Evolutionary conservation across 2,797 vertebrate genomes (phyloP).

Genomic region (Parauchenoglanis ngamensis): DNA sequence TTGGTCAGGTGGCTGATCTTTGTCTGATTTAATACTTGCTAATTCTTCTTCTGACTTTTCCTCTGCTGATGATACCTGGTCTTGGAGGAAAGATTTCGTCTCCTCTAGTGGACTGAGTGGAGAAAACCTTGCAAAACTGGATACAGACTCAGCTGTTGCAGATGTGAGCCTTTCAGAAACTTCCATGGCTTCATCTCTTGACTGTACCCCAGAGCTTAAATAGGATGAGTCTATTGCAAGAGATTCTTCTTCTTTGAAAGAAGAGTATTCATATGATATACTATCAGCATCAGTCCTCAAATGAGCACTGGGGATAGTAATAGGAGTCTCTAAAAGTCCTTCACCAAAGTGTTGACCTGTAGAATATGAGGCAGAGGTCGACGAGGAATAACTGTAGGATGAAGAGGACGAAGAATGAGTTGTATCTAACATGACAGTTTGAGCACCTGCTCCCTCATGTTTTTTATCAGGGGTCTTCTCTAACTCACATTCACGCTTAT

Average conservation of each 20-base stretch:
- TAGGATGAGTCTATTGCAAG: conserved; percentile 67
- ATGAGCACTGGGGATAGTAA: conserved; percentile 59
- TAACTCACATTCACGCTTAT: conserved; percentile 55
- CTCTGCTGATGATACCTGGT: conserved; percentile 63
- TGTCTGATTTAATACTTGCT: conserved; percentile 71
- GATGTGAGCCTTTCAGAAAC: conserved; percentile 76
- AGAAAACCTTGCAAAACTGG: conserved; percentile 73
- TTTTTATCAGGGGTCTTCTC: conserved; percentile 53
- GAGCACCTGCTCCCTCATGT: conserved; percentile 69
- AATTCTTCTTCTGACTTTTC: conserved; percentile 65
- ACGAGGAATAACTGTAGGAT: conserved; percentile 70
- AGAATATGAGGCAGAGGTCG: conserved; percentile 71
- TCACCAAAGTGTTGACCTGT: conserved; percentile 67
- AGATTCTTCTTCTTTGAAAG: conserved; percentile 73
- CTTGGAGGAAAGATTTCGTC: conserved; percentile 67
- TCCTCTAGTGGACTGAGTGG: conserved; percentile 72
- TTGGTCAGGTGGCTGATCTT: conserved; percentile 68
- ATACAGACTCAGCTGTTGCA: conserved; percentile 69
- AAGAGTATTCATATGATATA: conserved; percentile 71
- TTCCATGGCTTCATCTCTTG: conserved; percentile 88
- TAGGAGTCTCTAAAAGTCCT: conserved; percentile 58
- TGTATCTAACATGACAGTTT: conserved; percentile 60
- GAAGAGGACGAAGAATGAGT: conserved; percentile 67
- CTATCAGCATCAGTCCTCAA: conserved; percentile 61
- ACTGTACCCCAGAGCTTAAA: conserved; percentile 71